Base-by-base conservation (phyloP, 2,888 invertebrate genomes). In the Pammene aurita region DNA sequence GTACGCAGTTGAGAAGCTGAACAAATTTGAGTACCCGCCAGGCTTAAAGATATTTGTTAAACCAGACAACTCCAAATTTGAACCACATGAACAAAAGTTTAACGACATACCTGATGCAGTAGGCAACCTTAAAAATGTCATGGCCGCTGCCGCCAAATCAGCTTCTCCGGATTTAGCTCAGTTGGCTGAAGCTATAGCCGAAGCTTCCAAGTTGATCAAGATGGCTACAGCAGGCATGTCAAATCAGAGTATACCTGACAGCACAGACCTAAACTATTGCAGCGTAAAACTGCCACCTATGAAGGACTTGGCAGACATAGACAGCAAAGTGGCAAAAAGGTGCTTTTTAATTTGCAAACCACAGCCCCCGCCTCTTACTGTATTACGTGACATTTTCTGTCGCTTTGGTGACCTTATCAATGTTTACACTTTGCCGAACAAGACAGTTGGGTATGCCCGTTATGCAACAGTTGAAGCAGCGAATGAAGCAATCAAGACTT, bases 401-500 rank as follows among this genome's bases (percentile, higher is more conserved):
- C 95, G 98, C 78, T 98, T 98, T 89, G 98, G 98, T 7, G 95
- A 96, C 82, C 93, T 98, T 10, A 97, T 98, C 69, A 98, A 97
- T 85, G 97, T 98, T 2, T 98, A 97, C 83, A 95, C 98, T 84
- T 90, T 98, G 75, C 96, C 96, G 58, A 96, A 97, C 82, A 96
- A 97, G 83, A 98, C 97, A 80, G 98, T 97, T 86, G 98, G 98
- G 0, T 98, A 97, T 88, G 98, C 97, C 7, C 97, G 97, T 79
- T 98, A 96, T 88, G 96, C 97, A 4, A 93, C 93, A 58, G 93
- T 93, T 64, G 94, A 95, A 48, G 95, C 96, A 72, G 98, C 98
- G 0, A 94, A 95, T 75, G 93, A 94, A 77, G 97, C 97, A 0
- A 96, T 96, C 57, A 78, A 67, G 57, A 73, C 72, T 0, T 87